Evolutionary conservation across 2,888 invertebrate genomes (phyloP).

Genomic region (Hirtodrosophila trivittata): DNA sequence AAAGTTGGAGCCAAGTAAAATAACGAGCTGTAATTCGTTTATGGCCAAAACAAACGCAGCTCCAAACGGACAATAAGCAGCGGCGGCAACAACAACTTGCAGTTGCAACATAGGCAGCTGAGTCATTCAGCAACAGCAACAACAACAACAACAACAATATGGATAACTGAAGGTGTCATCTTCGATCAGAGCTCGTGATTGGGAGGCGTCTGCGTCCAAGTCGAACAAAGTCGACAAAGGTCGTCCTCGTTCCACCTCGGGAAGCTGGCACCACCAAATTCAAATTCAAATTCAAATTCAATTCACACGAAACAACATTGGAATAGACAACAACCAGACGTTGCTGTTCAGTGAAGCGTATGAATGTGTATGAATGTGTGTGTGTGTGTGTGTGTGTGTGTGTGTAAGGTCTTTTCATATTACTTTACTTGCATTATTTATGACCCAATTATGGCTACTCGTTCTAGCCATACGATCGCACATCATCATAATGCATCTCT

Average conservation of each 20-base stretch:
- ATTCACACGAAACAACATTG: conserved; percentile 23
- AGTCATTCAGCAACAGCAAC: conserved; percentile 9
- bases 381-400: too few relatives aligned
- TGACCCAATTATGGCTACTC: conserved; percentile 51
- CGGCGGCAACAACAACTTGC: conserved; percentile 15
- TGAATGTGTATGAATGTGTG: too few relatives aligned
- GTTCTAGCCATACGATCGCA: conserved; percentile 27
- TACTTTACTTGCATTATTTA: conserved; percentile 19
- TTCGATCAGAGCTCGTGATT: conserved; percentile 61
- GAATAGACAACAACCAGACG: not conserved
- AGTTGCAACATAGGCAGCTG: conserved; percentile 29
- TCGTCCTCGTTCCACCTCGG: conserved; percentile 29
- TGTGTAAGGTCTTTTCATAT: conserved; percentile 39
- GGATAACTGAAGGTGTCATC: conserved; percentile 64
- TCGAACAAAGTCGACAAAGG: conserved; percentile 32
- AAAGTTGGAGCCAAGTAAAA: conserved; percentile 26
- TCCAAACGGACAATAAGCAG: conserved; percentile 8
- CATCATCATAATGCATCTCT: not conserved
- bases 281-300: not conserved
- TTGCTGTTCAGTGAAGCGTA: conserved; percentile 43
- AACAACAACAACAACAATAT: conserved; percentile 12
- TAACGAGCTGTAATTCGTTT: conserved; percentile 16
- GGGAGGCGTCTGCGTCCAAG: conserved; percentile 36
- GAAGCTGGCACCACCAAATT: conserved; percentile 13
- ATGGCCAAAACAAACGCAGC: conserved; percentile 18